Conservation (phyloP, 1,140 invertebrate species). For the Cheumatopsyche charites region DNA sequence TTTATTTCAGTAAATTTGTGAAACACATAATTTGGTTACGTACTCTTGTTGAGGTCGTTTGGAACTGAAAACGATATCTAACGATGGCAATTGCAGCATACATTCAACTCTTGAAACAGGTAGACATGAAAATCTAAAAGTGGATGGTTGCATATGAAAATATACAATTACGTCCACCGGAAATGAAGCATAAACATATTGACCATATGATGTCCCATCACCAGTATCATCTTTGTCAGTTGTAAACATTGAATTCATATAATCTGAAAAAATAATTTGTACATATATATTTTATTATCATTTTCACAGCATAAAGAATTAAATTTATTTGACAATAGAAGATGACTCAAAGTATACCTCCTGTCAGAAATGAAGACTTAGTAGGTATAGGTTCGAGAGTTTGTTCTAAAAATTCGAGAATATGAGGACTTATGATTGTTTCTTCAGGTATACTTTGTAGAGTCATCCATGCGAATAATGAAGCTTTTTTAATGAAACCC, state of each 20-base stretch:
- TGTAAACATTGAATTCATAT: conserved; percentile 43
- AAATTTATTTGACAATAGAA: too few species aligned
- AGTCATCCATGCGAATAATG: conserved; percentile 94
- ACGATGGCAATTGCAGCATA: conserved; percentile 91
- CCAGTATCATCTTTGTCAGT: conserved; percentile 46
- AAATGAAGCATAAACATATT: conserved; percentile 90
- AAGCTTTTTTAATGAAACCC: conserved; percentile 84
- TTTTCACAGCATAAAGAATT: too few species aligned
- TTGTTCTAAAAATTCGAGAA: conserved; percentile 93
- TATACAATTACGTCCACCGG: conserved; percentile 99
- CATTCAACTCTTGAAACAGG: conserved; percentile 96
- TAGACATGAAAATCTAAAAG: conserved; percentile 93
- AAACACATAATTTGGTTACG: too few species aligned
- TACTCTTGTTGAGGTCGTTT: conserved; percentile 81
- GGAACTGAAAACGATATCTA: conserved; percentile 92
- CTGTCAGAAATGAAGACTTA: conserved; percentile 61
- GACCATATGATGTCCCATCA: conserved; percentile 69
- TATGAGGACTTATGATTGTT: conserved; percentile 93
- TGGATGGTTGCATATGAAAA: conserved; percentile 97
- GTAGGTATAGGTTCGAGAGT: conserved; percentile 91
- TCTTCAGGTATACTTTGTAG: conserved; percentile 95
- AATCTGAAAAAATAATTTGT: conserved; percentile 47
- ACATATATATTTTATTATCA: not conserved
- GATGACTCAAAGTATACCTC: conserved; percentile 46
- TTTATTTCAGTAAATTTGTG: too few species aligned